These are phyloP conservation scores for Choloepus didactylus DNA, from an alignment of 2,797 vertebrate genomes.

Conservation along the genomic window DNA sequence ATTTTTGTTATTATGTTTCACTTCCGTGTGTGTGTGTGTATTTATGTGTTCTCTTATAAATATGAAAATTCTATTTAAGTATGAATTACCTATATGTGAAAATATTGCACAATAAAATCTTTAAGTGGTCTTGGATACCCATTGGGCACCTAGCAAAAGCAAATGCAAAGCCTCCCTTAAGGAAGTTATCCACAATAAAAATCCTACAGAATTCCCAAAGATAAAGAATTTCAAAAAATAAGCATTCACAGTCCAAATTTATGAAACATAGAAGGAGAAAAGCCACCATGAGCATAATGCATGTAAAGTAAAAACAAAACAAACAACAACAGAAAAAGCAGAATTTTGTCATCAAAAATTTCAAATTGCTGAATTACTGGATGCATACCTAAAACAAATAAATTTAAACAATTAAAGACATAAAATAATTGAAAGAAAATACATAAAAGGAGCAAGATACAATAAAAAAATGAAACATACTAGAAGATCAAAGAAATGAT, in stretches of 20 bases:
- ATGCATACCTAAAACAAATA: neutral
- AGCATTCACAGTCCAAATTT: fast-evolving
- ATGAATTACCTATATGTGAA: neutral
- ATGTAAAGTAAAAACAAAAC: neutral
- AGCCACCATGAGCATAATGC: neutral
- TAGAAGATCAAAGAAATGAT: neutral
- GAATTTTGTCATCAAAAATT: neutral
- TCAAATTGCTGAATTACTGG: neutral
- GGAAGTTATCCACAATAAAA: neutral
- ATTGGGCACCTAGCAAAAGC: neutral
- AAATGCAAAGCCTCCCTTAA: neutral
- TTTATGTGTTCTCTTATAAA: neutral
- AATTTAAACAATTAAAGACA: neutral
- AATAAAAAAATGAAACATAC: neutral
- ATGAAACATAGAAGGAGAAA: neutral
- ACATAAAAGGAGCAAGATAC: neutral
- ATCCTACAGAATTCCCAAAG: neutral
- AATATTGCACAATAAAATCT: neutral
- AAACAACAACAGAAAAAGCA: neutral
- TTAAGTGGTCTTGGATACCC: neutral
- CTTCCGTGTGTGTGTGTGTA: neutral
- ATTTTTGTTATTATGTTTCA: neutral
- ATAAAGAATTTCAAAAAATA: neutral
- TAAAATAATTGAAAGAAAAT: constrained; percentile 19
- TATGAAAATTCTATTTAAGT: neutral